phyloP scores from a whole-genome alignment of 2,888 invertebrate genomes.

The Tuta absoluta region DNA sequence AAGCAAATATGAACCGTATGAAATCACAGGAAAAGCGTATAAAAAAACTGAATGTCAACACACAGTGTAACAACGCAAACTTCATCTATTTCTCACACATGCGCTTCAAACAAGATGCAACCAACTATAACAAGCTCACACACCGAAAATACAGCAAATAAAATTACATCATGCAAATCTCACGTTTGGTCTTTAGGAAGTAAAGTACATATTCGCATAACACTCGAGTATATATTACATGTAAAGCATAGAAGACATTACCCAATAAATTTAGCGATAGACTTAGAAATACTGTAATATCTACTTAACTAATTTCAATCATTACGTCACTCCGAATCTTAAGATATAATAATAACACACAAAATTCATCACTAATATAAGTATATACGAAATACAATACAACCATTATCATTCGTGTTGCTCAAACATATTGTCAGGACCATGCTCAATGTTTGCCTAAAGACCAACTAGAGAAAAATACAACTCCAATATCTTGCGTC shows the following conservation, averaged over 20 bases:
- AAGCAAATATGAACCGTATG: slow-evolving; percentile 78
- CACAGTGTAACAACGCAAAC: slow-evolving; percentile 43
- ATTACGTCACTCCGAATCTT: slow-evolving; percentile 63
- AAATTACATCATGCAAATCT: slow-evolving; percentile 74
- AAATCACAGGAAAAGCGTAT: slow-evolving; percentile 77
- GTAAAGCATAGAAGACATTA: slow-evolving; percentile 61
- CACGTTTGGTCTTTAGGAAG: slow-evolving; percentile 81
- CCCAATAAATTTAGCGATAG: slow-evolving; percentile 80
- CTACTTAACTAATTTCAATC: slow-evolving; percentile 47
- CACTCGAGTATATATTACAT: slow-evolving; percentile 33
- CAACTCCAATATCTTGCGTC: slow-evolving; percentile 42
- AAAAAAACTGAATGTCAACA: slow-evolving; percentile 46
- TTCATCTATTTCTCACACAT: slow-evolving; percentile 76
- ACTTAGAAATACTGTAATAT: slow-evolving; percentile 62
- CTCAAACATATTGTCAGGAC: slow-evolving; percentile 24
- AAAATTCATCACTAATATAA: slow-evolving; percentile 20
- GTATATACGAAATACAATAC: slow-evolving; percentile 19
- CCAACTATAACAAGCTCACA: slow-evolving; percentile 63
- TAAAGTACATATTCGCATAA: slow-evolving; percentile 58
- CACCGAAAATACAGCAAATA: slow-evolving; percentile 61
- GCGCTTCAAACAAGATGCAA: slow-evolving; percentile 69
- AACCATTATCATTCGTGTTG: slow-evolving; percentile 20
- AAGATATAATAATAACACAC: slow-evolving; percentile 30
- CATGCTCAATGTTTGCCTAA: slow-evolving; percentile 52
- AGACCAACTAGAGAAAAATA: slow-evolving; percentile 73